Base-by-base conservation (phyloP, 2,888 invertebrate genomes). In the Margaritifera margaritifera region DNA sequence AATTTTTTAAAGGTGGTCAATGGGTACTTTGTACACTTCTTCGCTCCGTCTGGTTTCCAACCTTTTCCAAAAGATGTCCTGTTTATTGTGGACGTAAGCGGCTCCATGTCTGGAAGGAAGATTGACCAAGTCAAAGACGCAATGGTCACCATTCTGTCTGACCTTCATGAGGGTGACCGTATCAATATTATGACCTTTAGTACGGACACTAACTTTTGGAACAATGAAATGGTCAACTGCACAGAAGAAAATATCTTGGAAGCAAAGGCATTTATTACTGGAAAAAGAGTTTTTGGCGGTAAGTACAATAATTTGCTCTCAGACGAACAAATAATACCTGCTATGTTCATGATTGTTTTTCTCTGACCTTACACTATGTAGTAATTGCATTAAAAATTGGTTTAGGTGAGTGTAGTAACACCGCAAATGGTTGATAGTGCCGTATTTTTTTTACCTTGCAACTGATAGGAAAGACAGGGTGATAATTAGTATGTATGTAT, bases 41-140 rank as follows among this genome's bases (percentile, higher is more conserved):
- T 94, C 87, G 93, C 94, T 5, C 94, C 94, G 0, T 87, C 90
- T 4, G 91, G 92, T 50, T 71, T 79, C 27, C 57, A 77, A 8
- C 80, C 84, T 1, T 69, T 85, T n/a, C 78, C 81, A 25, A 94
- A 94, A 86, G 92, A 93, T 82, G 93, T 93, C 6, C 91, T 94
- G 15, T 94, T 94, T 87, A 93, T 94, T 31, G 90, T 95, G 82
- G 94, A 95, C 87, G 93, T 93, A 0, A 94, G 94, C 55, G 94
- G 94, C n/a, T 94, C 94, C 64, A 95, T 94, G 94, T 90, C 91
- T 80, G 94, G 93, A 55, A 91, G 91, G 66, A 94, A 94, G 90
- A 91, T 94, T 55, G 88, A 89, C n/a, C 94, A 94, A 89, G 74
- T 74, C 67, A 31, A 81, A 53, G 69, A 70, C 25, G 81, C 83